Percentiles rank a stretch among this genome's conserved stretches.
Evolutionary conservation across 2,888 invertebrate genomes (phyloP).

Genomic region (Dichetophora obliterata): DNA sequence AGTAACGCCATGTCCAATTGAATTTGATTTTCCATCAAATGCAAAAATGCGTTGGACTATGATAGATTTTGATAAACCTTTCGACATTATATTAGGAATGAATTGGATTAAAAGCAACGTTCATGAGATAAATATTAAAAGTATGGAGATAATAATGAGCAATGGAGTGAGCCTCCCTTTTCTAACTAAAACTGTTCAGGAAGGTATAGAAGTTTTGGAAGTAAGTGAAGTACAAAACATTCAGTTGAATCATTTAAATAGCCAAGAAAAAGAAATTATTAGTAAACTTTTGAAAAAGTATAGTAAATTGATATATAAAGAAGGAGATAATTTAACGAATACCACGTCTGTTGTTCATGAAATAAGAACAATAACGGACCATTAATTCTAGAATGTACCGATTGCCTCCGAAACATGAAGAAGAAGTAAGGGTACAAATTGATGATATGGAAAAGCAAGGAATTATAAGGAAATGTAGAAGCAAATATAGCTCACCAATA

Average conservation of each 20-base stretch:
- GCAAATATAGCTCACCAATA: conserved; percentile 38
- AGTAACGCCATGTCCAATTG: conserved; percentile 43
- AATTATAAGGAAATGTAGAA: conserved; percentile 40
- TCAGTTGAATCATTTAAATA: no score
- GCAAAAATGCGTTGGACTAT: conserved; percentile 45
- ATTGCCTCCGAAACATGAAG: conserved; percentile 33
- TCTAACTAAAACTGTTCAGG: conserved; percentile 38
- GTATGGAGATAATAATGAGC: conserved; percentile 35
- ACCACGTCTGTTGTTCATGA: conserved; percentile 37
- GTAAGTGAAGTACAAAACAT: conserved; percentile 39
- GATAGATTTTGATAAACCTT: conserved; percentile 42
- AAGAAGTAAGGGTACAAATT: conserved; percentile 30
- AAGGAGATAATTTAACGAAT: conserved; percentile 39
- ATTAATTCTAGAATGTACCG: conserved; percentile 41
- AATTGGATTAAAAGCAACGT: conserved; percentile 42
- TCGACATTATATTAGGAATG: conserved; percentile 45
- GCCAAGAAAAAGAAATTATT: conserved; percentile 3
- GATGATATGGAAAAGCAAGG: conserved; percentile 42
- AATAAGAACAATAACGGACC: conserved; percentile 41
- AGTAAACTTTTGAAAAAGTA: conserved; percentile 40
- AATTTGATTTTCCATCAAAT: conserved; percentile 43
- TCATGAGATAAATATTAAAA: conserved; percentile 41
- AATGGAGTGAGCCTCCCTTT: conserved; percentile 40
- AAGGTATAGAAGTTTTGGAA: conserved; percentile 42
- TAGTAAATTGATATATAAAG: conserved; percentile 43